Evolutionary conservation across 1,140 invertebrate genomes (phyloP), one percentile per base, ranked within the genome.

Genomic region (Oedothorax gibbosus): DNA sequence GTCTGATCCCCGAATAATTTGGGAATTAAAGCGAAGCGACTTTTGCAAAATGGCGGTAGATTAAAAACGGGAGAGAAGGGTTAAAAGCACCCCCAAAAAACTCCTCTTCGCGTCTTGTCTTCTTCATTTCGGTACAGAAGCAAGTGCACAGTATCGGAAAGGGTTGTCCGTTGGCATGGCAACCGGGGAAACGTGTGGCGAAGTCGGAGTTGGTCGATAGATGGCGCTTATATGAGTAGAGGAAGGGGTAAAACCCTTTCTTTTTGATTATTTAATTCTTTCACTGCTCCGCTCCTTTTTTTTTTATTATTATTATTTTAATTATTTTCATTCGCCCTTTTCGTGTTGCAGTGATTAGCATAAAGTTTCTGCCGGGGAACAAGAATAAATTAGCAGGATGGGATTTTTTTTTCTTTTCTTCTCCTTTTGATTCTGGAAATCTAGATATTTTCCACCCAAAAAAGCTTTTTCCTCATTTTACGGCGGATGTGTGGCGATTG

Each of bases 121-220:
- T 77, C 75, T 35, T 77, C 75, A 64, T 64, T 81, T 80, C 20
- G 62, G 53, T 60, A 64, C 57, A 79, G 77, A 56, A 71, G 78
- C 21, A 57, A 71, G 51, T 21, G 68, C 79, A 62, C 56, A 73
- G 80, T 82, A 82, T 82, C 69, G 80, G 80, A 82, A 82, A 82
- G 80, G 80, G 80, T 82, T 82, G 80, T 82, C 56, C 69, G 80
- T 82, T 82, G 69, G 57, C 54, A 82, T 82, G 80, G 66, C 54
- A 72, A 82, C 80, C 50, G 18, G 50, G 54, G 20, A 82, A 81
- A 81, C 78, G 64, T 81, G 78, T 57, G 51, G 53, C 49, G 75
- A 81, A 82, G 80, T 82, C 54, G 56, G 53, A 73, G 80, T 60
- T 60, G 80, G 80, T 82, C 80, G 80, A 82, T 82, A 82, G 80